Base-by-base conservation (phyloP, 2,113 vertebrate species). In the Penelope pileata region DNA sequence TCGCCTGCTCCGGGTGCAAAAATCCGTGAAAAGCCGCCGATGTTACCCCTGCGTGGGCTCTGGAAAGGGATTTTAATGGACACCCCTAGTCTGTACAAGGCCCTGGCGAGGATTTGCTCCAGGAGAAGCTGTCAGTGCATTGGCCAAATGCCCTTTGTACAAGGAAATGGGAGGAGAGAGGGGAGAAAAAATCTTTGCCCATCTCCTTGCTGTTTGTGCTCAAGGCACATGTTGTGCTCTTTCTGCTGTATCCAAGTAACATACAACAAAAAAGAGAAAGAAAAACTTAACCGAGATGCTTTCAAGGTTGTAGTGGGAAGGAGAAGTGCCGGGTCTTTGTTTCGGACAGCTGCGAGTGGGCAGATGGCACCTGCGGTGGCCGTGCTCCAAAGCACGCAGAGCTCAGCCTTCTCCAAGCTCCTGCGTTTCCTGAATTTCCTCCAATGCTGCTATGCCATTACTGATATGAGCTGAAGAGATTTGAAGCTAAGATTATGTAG, bases 51-150 rank as follows among this genome's bases (percentile, higher is more conserved):
- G 27, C 19, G 9, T 1, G 1, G 73, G 16, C 17, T 3, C 1
- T 0, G 26, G 12, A 7, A 22, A 1, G 16, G 9, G 2, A 7
- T 2, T 7, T 6, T 22, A 3, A 4, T 1, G 8, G 18, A 4
- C 1, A 6, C 4, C 16, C 14, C 7, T 2, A 7, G 22, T 1
- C 6, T 0, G 3, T 0, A 5, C 3, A 7, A 21, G 10, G 12
- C 9, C 10, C 2, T n/a, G n/a, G n/a, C n/a, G n/a, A n/a, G n/a
- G 5, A 2, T 1, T 5, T 4, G 34, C 19, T 40, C 13, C 19
- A 4, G 36, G 36, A 16, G 18, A 63, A 40, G 21, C 22, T 26
- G n/a, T 5, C 9, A 0, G 9, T 1, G 32, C 12, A 17, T 0
- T 1, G 2, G 34, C 7, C 14, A 0, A 27, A n/a, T 5, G 6